A percentile compares a stretch with the other conserved stretches of the same genome.
These are phyloP conservation scores for Liparis tanakae DNA, from an alignment of 2,797 vertebrate genomes.

Conservation along the genomic window DNA sequence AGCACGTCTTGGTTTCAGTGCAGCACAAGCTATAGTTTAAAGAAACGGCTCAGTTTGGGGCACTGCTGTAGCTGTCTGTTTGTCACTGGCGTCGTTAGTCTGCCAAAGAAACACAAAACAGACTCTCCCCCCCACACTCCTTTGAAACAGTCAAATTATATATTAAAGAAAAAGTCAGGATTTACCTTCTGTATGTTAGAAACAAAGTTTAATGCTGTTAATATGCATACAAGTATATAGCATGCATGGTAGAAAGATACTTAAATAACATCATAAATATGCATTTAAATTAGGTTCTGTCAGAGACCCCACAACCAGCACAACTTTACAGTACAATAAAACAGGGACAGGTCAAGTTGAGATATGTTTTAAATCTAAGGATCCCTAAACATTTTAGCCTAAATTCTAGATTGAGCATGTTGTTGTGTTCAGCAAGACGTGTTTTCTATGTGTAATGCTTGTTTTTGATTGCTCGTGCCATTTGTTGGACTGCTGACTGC, in stretches of 20 bases:
- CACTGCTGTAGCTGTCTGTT: slow-evolving; percentile 19
- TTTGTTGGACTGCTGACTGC: not conserved
- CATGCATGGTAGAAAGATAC: slow-evolving; percentile 66
- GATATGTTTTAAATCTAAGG: not conserved
- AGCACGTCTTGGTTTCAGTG: slow-evolving; percentile 30
- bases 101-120: slow-evolving; percentile 1
- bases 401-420: not conserved
- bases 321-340: slow-evolving; percentile 38
- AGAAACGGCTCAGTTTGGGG: slow-evolving; percentile 20
- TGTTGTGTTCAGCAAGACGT: not conserved
- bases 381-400: not conserved
- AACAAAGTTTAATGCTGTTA: slow-evolving; percentile 69
- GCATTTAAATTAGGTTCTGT: slow-evolving; percentile 54
- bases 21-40: slow-evolving; percentile 16
- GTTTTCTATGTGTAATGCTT: not conserved
- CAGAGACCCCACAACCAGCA: slow-evolving; percentile 43
- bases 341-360: slow-evolving; percentile 23
- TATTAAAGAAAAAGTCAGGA: not conserved
- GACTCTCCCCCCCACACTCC: no score
- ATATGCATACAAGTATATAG: slow-evolving; percentile 64
- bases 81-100: slow-evolving; percentile 17
- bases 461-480: not conserved
- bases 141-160: not conserved
- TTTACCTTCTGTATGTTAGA: slow-evolving; percentile 48
- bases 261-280: slow-evolving; percentile 82